Evolutionary conservation across 2,888 invertebrate species (phyloP).

Genomic region (Torymus auratus): DNA sequence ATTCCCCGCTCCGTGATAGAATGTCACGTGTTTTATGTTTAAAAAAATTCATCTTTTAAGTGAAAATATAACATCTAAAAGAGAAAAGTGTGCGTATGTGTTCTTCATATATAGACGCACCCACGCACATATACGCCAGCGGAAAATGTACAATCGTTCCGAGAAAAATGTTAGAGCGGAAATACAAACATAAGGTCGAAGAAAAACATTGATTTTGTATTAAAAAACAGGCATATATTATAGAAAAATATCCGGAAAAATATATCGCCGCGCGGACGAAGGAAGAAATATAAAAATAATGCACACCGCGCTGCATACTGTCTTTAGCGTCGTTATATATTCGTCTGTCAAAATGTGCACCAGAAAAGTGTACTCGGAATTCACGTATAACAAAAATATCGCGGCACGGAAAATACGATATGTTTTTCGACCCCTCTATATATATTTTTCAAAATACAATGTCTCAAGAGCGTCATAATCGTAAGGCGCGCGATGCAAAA

Average conservation of each 20-base stretch:
- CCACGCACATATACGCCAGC: neutral
- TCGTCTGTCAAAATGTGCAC: too few relatives aligned
- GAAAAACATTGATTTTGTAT: constrained; percentile 43
- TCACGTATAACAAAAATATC: neutral
- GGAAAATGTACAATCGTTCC: neutral
- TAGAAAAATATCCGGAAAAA: constrained; percentile 22
- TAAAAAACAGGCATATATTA: constrained; percentile 39
- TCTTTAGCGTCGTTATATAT: too few relatives aligned
- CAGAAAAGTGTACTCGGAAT: too few relatives aligned
- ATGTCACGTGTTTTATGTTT: too few relatives aligned
- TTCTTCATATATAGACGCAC: too few relatives aligned
- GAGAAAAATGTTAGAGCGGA: neutral
- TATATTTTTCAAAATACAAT: constrained; percentile 17
- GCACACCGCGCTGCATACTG: too few relatives aligned
- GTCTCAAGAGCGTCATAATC: neutral
- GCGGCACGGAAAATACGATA: neutral
- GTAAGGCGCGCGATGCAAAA: constrained; percentile 7
- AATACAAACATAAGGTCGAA: constrained; percentile 4
- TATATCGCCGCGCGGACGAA: neutral
- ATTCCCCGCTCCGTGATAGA: too few relatives aligned
- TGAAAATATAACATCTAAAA: too few relatives aligned
- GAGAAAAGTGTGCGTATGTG: too few relatives aligned
- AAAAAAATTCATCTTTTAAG: too few relatives aligned
- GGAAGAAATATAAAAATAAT: too few relatives aligned
- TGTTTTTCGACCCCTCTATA: constrained; percentile 9